Evolutionary conservation across 2,888 invertebrate species (phyloP).

Genomic region (Dendrolimus houi): DNA sequence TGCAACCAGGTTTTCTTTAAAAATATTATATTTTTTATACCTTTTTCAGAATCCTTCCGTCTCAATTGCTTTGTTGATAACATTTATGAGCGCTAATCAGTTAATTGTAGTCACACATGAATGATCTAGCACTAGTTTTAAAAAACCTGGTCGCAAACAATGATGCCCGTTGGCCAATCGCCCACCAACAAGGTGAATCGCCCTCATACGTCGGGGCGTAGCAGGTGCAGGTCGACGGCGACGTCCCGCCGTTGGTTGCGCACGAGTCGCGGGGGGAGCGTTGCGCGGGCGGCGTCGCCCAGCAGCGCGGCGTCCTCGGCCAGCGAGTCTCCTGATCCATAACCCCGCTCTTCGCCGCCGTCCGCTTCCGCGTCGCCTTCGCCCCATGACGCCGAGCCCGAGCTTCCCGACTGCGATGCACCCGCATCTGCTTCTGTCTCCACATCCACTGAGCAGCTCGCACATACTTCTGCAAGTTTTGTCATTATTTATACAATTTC

Average conservation of each 20-base stretch:
- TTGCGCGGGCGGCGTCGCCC: slow-evolving; percentile 21
- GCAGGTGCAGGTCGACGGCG: slow-evolving; percentile 63
- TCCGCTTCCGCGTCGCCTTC: slow-evolving; percentile 68
- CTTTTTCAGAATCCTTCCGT: too few species aligned
- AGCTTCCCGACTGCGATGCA: slow-evolving; percentile 53
- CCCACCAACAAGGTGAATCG: not conserved
- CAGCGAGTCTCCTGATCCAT: slow-evolving; percentile 71
- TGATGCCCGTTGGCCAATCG: too few species aligned
- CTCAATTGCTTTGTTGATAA: too few species aligned
- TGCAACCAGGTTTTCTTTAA: too few species aligned
- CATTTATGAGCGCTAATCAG: too few species aligned
- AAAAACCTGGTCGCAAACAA: too few species aligned
- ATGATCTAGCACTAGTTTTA: too few species aligned
- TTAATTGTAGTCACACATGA: too few species aligned
- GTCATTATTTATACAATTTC: slow-evolving; percentile 7
- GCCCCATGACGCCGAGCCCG: slow-evolving; percentile 71
- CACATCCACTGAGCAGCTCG: slow-evolving; percentile 64
- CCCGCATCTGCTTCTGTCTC: slow-evolving; percentile 62
- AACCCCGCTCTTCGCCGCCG: slow-evolving; percentile 65
- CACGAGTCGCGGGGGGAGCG: slow-evolving; percentile 31
- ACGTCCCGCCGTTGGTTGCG: slow-evolving; percentile 60
- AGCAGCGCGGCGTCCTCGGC: slow-evolving; percentile 63
- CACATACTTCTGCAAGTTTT: slow-evolving; percentile 59
- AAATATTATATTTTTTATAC: too few species aligned
- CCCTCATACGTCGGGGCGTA: slow-evolving; percentile 60